Percentiles rank a stretch among this genome's conserved stretches.
These are phyloP conservation scores for Slavum lentiscoides DNA, from an alignment of 2,888 invertebrate genomes.

Conservation along the genomic window DNA sequence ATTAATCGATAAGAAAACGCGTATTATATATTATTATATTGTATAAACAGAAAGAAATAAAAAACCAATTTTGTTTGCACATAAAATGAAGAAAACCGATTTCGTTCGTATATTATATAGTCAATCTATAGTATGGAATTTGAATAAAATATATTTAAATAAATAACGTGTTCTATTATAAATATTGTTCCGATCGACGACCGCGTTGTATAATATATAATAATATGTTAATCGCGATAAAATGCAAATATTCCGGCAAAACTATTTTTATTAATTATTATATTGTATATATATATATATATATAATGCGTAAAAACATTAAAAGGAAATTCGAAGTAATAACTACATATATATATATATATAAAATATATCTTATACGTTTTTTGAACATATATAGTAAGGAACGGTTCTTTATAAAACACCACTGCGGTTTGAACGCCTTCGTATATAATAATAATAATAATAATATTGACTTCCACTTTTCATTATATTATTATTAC, in stretches of 20 bases:
- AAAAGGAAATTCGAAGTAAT: background rate
- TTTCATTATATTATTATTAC: conserved; percentile 14
- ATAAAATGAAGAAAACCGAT: too few relatives aligned
- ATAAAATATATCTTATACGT: background rate
- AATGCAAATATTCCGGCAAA: conserved; percentile 11
- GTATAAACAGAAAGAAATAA: too few relatives aligned
- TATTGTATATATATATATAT: background rate
- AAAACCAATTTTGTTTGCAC: too few relatives aligned
- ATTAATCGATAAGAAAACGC: too few relatives aligned
- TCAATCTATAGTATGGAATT: too few relatives aligned
- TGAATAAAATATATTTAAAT: background rate
- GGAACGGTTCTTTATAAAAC: conserved; percentile 9
- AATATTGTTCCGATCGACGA: background rate
- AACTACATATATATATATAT: background rate
- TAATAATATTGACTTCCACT: conserved; percentile 26
- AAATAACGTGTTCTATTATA: too few relatives aligned
- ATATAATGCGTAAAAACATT: background rate
- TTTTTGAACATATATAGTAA: background rate
- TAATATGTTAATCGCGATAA: background rate
- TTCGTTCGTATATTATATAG: too few relatives aligned
- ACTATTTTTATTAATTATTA: background rate
- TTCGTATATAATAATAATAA: background rate
- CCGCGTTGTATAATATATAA: background rate
- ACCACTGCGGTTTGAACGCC: conserved; percentile 16
- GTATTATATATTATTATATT: too few relatives aligned